A percentile compares a stretch with the other conserved stretches of the same genome.
These are phyloP conservation scores for Pristiophorus japonicus DNA, from an alignment of 2,113 vertebrate species.

Conservation along the genomic window DNA sequence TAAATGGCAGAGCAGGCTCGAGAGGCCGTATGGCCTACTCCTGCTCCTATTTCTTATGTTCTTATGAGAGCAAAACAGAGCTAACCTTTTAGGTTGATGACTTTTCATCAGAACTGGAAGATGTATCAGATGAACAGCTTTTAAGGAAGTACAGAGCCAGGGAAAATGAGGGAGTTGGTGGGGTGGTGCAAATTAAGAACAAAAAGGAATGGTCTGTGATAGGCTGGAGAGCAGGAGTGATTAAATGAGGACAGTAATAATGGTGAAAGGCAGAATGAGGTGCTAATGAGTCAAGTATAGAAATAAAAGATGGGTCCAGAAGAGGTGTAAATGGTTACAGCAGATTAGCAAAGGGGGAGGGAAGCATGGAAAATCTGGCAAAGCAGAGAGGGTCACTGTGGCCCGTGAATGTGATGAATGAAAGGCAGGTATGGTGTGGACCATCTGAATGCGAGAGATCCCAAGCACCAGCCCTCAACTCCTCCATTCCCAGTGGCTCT, in stretches of 20 bases:
- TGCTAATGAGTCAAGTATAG: background rate
- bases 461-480: background rate
- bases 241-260: background rate
- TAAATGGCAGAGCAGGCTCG: too few species aligned
- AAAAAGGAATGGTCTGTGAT: background rate
- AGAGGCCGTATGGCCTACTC: too few species aligned
- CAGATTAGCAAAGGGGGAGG: background rate
- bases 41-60: too few species aligned
- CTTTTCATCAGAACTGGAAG: background rate
- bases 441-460: background rate
- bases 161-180: background rate
- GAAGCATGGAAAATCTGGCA: background rate
- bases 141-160: background rate
- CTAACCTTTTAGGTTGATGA: background rate
- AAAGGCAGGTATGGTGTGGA: background rate
- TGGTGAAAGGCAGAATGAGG: background rate
- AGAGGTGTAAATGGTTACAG: background rate
- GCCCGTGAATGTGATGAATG: background rate
- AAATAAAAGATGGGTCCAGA: too few species aligned
- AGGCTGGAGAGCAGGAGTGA: background rate
- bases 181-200: background rate
- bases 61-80: background rate
- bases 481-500: background rate
- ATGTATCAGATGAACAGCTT: background rate
- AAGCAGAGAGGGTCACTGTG: background rate